These are phyloP conservation scores for Erinaceus europaeus DNA, from an alignment of 2,113 vertebrate genomes.

Conservation along the genomic window DNA sequence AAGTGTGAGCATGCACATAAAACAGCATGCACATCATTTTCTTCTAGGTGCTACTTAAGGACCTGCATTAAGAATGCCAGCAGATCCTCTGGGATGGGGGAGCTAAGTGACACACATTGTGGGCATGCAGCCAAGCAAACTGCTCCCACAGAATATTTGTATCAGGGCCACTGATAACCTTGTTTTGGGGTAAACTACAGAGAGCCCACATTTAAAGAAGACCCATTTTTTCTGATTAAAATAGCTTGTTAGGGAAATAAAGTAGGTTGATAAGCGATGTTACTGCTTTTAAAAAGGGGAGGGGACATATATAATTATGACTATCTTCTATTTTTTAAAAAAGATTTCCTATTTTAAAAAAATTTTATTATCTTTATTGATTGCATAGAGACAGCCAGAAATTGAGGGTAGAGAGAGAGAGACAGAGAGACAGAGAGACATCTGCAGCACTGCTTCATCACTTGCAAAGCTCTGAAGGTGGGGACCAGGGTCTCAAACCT, in stretches of 20 bases:
- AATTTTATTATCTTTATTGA: too few relatives aligned
- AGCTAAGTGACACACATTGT: neutral
- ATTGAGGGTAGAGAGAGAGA: too few relatives aligned
- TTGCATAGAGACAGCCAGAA: too few relatives aligned
- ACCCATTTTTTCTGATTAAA: neutral
- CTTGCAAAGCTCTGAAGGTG: too few relatives aligned
- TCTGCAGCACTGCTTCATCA: too few relatives aligned
- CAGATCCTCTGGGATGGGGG: neutral
- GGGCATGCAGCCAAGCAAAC: neutral
- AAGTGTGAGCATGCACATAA: neutral
- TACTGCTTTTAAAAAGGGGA: neutral
- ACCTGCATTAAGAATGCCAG: neutral
- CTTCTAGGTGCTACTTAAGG: conserved; percentile 8
- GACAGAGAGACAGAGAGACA: too few relatives aligned
- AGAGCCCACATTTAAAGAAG: neutral
- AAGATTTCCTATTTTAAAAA: too few relatives aligned
- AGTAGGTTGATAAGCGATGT: neutral
- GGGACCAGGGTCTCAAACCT: too few relatives aligned
- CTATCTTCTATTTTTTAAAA: too few relatives aligned
- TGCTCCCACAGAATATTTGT: neutral
- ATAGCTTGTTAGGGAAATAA: neutral
- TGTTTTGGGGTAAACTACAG: neutral
- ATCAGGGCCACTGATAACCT: neutral
- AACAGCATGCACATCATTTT: neutral
- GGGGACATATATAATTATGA: too few relatives aligned